These are phyloP conservation scores for Apamea epomidion DNA, from an alignment of 2,888 invertebrate species.

Conservation along the genomic window DNA sequence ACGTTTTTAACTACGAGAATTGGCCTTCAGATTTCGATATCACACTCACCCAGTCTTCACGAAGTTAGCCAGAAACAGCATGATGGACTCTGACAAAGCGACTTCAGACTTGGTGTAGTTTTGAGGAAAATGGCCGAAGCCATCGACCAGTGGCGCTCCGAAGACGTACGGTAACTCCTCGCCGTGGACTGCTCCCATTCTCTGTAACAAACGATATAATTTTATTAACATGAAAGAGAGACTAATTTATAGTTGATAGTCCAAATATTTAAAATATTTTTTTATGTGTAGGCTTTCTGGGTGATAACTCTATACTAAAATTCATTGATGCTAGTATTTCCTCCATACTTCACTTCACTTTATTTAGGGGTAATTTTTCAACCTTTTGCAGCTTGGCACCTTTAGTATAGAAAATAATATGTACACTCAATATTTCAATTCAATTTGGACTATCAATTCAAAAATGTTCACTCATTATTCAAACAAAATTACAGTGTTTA, in stretches of 20 bases:
- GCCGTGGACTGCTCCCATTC: constrained; percentile 97
- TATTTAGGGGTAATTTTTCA: background rate
- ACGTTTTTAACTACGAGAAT: no score
- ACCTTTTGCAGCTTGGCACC: no score
- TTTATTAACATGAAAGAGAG: background rate
- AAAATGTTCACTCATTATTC: no score
- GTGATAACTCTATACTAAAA: background rate
- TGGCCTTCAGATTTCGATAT: background rate
- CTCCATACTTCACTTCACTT: background rate
- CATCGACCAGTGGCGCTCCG: constrained; percentile 96
- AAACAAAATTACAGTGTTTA: background rate
- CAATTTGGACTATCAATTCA: background rate
- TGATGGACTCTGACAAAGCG: constrained; percentile 96
- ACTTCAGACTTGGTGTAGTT: constrained; percentile 97
- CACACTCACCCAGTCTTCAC: constrained; percentile 96
- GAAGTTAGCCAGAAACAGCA: constrained; percentile 96
- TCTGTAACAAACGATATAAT: constrained; percentile 86
- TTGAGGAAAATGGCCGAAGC: constrained; percentile 95
- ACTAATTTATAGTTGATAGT: background rate
- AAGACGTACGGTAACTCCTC: constrained; percentile 97
- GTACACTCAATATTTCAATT: background rate
- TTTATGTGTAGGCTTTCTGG: no score
- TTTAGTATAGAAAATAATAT: background rate
- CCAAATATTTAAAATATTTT: background rate
- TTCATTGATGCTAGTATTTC: no score